Conservation (phyloP, 2,888 invertebrate genomes). For the Caenorhabditis sinica region DNA sequence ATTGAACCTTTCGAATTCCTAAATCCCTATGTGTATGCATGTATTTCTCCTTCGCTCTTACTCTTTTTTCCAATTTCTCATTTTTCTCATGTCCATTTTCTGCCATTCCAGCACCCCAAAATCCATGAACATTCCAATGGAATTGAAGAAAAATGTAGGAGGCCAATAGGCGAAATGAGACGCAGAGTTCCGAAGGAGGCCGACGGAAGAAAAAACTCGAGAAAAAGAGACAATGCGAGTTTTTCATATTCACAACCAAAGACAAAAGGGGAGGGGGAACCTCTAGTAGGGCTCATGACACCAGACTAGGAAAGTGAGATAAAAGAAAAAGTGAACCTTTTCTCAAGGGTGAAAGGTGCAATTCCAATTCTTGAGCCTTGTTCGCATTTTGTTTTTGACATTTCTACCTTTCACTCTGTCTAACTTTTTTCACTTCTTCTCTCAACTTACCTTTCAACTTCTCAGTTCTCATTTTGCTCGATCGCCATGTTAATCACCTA, state of each 20-base stretch:
- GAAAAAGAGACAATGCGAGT: slow-evolving; percentile 57
- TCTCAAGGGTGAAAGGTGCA: slow-evolving; percentile 4
- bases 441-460: neutral
- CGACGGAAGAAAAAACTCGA: neutral
- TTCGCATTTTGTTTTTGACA: neutral
- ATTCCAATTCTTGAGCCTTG: neutral
- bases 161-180: slow-evolving; percentile 38
- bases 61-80: slow-evolving; percentile 15
- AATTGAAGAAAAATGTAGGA: slow-evolving; percentile 21
- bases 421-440: neutral
- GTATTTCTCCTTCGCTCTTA: neutral
- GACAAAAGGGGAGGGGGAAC: slow-evolving; percentile 26
- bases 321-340: neutral
- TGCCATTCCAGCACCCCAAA: slow-evolving; percentile 39
- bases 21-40: neutral
- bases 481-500: slow-evolving; percentile 30
- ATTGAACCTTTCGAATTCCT: neutral
- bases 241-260: slow-evolving; percentile 60
- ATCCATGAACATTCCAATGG: slow-evolving; percentile 41
- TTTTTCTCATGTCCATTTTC: neutral
- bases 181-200: slow-evolving; percentile 25
- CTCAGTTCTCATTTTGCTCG: neutral
- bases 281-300: slow-evolving; percentile 17
- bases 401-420: neutral
- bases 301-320: slow-evolving; percentile 7